Base-by-base conservation (phyloP, 2,113 vertebrate genomes). In the Ptychochromis oligacanthus region DNA sequence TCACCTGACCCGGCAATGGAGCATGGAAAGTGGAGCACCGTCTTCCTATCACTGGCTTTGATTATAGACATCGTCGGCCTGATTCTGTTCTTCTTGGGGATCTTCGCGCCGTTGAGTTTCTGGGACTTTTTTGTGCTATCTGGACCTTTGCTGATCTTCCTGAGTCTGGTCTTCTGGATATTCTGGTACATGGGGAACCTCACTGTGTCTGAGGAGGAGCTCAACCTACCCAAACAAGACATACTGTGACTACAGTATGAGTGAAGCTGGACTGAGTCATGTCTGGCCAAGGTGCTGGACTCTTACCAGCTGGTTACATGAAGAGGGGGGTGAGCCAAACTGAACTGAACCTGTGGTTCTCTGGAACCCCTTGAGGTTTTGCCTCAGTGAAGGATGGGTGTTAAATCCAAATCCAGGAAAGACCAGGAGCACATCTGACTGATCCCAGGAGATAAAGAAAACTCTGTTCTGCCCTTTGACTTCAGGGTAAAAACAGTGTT, bases 61-160 rank as follows among this genome's bases (percentile, higher is more conserved):
- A 0, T 97, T 3, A 52, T 96, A 0, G 97, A 98, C 2, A 5
- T 91, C 0, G 0, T 57, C 0, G 98, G 98, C 18, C 80, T 98
- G 15, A 4, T 95, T 58, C 67, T 97, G 76, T 90, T 99, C 56
- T 74, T 99, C 0, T 0, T 97, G 7, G 98, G 98, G 13, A 89
- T 98, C 87, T 94, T 96, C 0, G 96, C 95, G 0, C 83, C 93
- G 0, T 7, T 97, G 7, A 90, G 86, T 5, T 98, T 82, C 90
- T 98, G 97, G 96, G 98, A 98, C 85, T 98, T 98, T 76, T 97
- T 98, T 0, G 86, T 99, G 59, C 94, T 97, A 26, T 83, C 83
- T 0, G 98, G 98, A 0, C 89, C 97, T 0, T 43, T 98, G 88
- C 80, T 97, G 43, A 92, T 99, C 1, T 96, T 96, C 75, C 40